Evolutionary conservation across 2,888 invertebrate genomes (phyloP).

Genomic region (Pseudococcus jackbeardsleyi): DNA sequence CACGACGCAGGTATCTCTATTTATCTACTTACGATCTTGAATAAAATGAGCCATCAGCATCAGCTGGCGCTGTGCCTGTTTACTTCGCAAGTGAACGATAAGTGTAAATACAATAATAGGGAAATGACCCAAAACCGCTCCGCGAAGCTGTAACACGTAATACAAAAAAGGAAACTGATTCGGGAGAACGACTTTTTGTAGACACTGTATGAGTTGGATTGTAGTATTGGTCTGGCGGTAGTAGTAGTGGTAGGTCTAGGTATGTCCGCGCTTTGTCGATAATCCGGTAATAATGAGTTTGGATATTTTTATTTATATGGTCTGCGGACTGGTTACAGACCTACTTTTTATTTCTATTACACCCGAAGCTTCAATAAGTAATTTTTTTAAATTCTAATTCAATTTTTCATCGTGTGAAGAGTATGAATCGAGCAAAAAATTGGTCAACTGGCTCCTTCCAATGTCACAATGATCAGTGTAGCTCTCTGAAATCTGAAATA

Average conservation of each 20-base stretch:
- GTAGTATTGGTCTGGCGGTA: not conserved
- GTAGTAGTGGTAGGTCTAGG: not conserved
- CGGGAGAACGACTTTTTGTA: conserved; percentile 27
- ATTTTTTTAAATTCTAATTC: conserved; percentile 1
- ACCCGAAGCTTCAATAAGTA: conserved; percentile 20
- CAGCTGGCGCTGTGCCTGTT: not conserved
- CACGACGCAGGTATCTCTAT: too few relatives aligned
- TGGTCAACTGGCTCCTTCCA: too few relatives aligned
- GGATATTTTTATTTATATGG: conserved; percentile 42
- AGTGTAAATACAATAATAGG: not conserved
- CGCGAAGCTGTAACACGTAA: not conserved
- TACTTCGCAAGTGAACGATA: not conserved
- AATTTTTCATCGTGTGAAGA: not conserved
- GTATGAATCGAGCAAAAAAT: too few relatives aligned
- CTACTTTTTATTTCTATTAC: conserved; percentile 34
- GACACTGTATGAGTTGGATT: conserved; percentile 18
- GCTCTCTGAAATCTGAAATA: too few relatives aligned
- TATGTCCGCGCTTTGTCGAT: conserved; percentile 11
- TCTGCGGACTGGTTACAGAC: conserved; percentile 37
- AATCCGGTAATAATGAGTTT: conserved; percentile 43
- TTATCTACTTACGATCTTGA: not conserved
- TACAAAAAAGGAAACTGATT: conserved; percentile 36
- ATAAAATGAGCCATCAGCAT: not conserved
- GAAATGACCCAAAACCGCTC: conserved; percentile 13
- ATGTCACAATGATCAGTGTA: too few relatives aligned